Evolutionary conservation across 2,888 invertebrate genomes (phyloP), one percentile per base, ranked within the genome.

Genomic region (Flexamia atlantica): DNA sequence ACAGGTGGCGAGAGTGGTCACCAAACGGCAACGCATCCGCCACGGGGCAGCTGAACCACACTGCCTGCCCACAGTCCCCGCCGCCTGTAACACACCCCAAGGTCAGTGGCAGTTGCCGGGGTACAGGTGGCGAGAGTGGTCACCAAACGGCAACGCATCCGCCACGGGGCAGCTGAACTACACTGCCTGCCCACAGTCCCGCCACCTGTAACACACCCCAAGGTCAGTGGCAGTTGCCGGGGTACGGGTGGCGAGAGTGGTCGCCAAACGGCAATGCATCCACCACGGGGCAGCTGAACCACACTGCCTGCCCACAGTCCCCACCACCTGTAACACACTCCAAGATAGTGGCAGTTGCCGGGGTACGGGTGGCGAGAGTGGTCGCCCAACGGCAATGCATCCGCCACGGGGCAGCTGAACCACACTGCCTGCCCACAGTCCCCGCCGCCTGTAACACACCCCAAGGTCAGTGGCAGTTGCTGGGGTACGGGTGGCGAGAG

Each of bases 301-400:
- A 86, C 0, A 85, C 68, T 68, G 85, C 85, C 2, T 82, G 68
- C 0, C 76, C 83, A n/a, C n/a, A n/a, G n/a, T n/a, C n/a, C n/a
- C n/a, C n/a, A n/a, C n/a, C n/a, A n/a, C n/a, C 87, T 87, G 68
- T 88, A 86, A 14, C 83, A 53, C 28, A 87, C 81, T 84, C 88
- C 88, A 85, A 23, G 88, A 86, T 81, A 85, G 10, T 76, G 79
- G 68, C 88, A 88, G 79, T 87, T 85, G 2, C 87, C 87, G 0
- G 88, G 87, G 72, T 86, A 87, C 7, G 88, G 87, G 70, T 88
- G 87, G 4, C 87, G 85, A 10, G 88, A 86, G 72, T 88, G 88
- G 28, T 87, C 87, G 9, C 87, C 88, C 53, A 85, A 87, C 4
- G 87, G 87, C 40, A 84, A 85, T 0, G 83, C 14, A 57, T 87